Evolutionary conservation across 2,113 vertebrate genomes (phyloP).

Genomic region (Plestiodon gilberti): DNA sequence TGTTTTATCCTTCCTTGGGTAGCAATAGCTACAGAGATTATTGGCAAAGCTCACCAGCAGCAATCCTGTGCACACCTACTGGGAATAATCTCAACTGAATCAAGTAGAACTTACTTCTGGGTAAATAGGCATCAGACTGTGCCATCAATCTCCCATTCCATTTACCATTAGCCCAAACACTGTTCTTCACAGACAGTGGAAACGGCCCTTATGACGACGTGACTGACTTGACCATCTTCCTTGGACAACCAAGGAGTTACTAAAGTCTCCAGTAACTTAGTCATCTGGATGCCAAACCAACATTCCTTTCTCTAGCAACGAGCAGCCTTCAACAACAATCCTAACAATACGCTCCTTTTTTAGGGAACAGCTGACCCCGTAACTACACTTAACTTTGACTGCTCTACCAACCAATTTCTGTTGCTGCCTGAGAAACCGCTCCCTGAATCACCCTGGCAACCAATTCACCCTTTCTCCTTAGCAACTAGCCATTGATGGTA

Average conservation of each 20-base stretch:
- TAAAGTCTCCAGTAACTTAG: no score
- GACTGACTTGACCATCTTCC: neutral
- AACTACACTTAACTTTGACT: neutral
- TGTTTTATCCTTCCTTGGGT: neutral
- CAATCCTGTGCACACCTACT: no score
- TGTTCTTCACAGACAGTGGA: neutral
- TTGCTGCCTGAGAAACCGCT: neutral
- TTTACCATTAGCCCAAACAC: neutral
- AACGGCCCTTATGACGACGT: neutral
- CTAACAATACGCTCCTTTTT: neutral
- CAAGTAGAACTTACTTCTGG: no score
- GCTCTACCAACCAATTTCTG: neutral
- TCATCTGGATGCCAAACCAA: neutral
- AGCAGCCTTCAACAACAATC: neutral
- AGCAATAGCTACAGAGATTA: neutral
- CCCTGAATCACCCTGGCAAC: neutral
- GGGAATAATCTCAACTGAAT: no score
- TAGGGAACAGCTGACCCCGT: neutral
- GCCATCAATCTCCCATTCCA: neutral
- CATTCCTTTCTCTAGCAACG: neutral
- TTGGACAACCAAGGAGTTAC: neutral
- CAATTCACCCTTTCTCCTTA: neutral
- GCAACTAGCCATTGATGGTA: neutral
- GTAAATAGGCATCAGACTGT: no score
- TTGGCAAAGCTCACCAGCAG: no score